A percentile compares a stretch with the other conserved stretches of the same genome.
Conservation (phyloP, 2,888 invertebrate species). For the Hirudinaria manillensis region DNA sequence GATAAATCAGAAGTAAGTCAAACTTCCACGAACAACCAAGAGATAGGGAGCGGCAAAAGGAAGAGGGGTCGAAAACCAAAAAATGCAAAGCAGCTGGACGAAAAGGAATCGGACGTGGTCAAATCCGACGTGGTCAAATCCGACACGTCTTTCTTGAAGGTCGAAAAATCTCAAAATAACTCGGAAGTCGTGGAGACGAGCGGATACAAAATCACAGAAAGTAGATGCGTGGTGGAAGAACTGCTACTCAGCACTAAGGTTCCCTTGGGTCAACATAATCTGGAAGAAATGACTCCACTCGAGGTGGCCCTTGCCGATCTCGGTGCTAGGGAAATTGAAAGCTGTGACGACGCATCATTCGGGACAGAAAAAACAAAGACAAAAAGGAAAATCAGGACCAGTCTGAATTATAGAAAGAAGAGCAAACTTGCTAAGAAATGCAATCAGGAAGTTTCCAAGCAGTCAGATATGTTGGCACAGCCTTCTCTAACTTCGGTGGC, state of each 20-base stretch:
- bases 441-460: background rate
- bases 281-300: background rate
- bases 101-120: background rate
- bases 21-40: background rate
- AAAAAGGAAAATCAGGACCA: background rate
- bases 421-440: slow-evolving; percentile 8
- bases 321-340: slow-evolving; percentile 3
- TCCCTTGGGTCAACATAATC: background rate
- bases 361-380: background rate
- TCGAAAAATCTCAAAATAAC: background rate
- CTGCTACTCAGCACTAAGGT: background rate
- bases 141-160: background rate
- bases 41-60: background rate
- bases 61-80: slow-evolving; percentile 3
- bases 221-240: background rate
- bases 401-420: background rate
- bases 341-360: slow-evolving; percentile 5
- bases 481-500: background rate
- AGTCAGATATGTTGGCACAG: background rate
- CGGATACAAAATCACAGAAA: slow-evolving; percentile 8
- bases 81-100: background rate
- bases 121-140: background rate
- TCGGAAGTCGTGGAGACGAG: background rate
- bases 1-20: background rate
- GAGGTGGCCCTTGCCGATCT: background rate